These are phyloP conservation scores for Charina bottae DNA, from an alignment of 2,113 vertebrate genomes.

Conservation along the genomic window DNA sequence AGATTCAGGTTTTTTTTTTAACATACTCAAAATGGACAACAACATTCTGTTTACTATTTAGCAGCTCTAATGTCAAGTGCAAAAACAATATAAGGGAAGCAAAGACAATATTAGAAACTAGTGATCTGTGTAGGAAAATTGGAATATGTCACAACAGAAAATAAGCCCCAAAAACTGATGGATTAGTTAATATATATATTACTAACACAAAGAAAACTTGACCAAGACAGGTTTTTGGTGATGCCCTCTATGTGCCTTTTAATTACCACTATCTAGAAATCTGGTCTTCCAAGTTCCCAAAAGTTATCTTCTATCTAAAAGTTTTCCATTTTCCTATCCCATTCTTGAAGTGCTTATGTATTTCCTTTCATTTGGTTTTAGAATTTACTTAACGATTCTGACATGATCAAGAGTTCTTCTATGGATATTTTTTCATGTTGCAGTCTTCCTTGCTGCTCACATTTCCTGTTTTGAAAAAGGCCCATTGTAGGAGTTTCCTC, in stretches of 20 bases:
- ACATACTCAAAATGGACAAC: constrained; percentile 56
- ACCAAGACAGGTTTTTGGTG: neutral
- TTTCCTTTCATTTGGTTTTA: neutral
- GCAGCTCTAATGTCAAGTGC: constrained; percentile 14
- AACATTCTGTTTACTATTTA: constrained; percentile 46
- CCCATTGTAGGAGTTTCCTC: neutral
- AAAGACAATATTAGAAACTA: neutral
- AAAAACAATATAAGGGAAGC: neutral
- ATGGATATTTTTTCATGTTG: neutral
- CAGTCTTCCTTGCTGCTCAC: neutral
- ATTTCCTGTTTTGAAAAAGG: neutral
- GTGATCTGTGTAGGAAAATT: neutral
- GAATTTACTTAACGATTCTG: neutral
- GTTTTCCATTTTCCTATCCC: neutral
- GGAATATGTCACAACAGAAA: neutral
- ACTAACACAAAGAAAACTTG: neutral
- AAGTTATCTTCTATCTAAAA: neutral
- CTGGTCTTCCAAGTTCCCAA: neutral
- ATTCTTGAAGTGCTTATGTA: neutral
- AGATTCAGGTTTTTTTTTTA: constrained; percentile 61
- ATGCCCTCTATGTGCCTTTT: neutral
- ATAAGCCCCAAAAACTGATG: neutral
- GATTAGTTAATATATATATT: neutral
- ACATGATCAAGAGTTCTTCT: neutral
- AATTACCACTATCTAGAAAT: neutral